Evolutionary conservation across 1,140 invertebrate genomes (phyloP).

Genomic region (Chionoecetes opilio): DNA sequence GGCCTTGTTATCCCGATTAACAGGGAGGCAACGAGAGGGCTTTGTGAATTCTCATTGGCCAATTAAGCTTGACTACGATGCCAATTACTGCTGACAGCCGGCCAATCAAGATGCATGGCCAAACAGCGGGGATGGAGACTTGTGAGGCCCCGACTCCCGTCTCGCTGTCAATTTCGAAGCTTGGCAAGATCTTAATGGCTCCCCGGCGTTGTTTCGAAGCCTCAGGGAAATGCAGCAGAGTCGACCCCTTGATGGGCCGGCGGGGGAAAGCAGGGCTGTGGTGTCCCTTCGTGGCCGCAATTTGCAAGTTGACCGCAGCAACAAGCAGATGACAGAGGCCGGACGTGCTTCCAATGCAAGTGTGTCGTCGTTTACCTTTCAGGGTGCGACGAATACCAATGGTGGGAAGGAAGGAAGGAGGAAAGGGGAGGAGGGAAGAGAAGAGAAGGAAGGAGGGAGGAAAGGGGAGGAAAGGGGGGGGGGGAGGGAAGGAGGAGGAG

Average conservation of each 20-base stretch:
- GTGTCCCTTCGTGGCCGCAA: not conserved
- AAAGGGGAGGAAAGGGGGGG: not conserved
- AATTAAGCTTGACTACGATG: constrained; percentile 59
- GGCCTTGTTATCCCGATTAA: constrained; percentile 51
- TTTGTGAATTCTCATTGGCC: constrained; percentile 68
- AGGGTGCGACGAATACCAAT: constrained; percentile 49
- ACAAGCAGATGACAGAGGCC: constrained; percentile 53
- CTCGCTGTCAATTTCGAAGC: constrained; percentile 1
- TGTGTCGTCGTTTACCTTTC: not conserved
- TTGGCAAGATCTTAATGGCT: constrained; percentile 9
- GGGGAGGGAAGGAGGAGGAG: not conserved
- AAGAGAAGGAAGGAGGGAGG: too few species aligned
- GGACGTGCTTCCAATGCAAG: constrained; percentile 35
- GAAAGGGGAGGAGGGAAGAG: too few species aligned
- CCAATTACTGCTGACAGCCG: constrained; percentile 63
- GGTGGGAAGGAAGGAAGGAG: not conserved
- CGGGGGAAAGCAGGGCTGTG: not conserved
- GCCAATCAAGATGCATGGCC: constrained; percentile 60
- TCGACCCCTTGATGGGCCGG: constrained; percentile 33
- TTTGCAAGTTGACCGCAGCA: constrained; percentile 36
- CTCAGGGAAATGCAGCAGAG: constrained; percentile 2
- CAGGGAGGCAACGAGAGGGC: constrained; percentile 51
- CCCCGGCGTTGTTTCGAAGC: not conserved
- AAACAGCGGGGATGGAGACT: not conserved
- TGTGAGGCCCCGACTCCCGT: constrained; percentile 2